Conservation (phyloP, 2,888 invertebrate genomes). For the Epinotia bilunana region DNA sequence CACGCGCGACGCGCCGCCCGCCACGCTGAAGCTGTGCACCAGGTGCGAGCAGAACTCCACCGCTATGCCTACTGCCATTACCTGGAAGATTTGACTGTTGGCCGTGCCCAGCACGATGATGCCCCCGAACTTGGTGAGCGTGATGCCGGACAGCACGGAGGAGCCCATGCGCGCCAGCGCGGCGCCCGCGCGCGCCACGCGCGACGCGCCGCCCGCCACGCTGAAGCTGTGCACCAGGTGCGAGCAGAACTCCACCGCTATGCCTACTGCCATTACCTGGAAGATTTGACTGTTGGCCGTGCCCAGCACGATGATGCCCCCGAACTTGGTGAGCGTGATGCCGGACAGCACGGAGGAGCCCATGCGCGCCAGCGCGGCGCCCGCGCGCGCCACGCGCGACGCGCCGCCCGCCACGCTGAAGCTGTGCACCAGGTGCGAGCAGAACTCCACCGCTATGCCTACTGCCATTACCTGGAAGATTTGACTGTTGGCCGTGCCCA, state of each 20-base stretch:
- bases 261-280: slow-evolving; percentile 98
- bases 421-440: slow-evolving; percentile 97
- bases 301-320: slow-evolving; percentile 97
- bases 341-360: slow-evolving; percentile 98
- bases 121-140: slow-evolving; percentile 98
- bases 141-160: slow-evolving; percentile 98
- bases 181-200: slow-evolving; percentile 91
- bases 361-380: slow-evolving; percentile 94
- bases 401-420: slow-evolving; percentile 91
- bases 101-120: slow-evolving; percentile 98
- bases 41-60: slow-evolving; percentile 99
- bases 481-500: slow-evolving; percentile 98
- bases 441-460: slow-evolving; percentile 99
- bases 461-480: slow-evolving; percentile 98
- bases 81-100: slow-evolving; percentile 96
- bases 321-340: slow-evolving; percentile 98
- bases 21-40: slow-evolving; percentile 95
- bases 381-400: slow-evolving; percentile 90
- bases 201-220: slow-evolving; percentile 87
- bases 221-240: slow-evolving; percentile 98
- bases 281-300: slow-evolving; percentile 99
- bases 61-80: slow-evolving; percentile 99
- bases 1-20: slow-evolving; percentile 88
- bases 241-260: slow-evolving; percentile 99
- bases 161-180: slow-evolving; percentile 96